Evolutionary conservation across 2,888 invertebrate genomes (phyloP).

Genomic region (Electrophaes corylata): DNA sequence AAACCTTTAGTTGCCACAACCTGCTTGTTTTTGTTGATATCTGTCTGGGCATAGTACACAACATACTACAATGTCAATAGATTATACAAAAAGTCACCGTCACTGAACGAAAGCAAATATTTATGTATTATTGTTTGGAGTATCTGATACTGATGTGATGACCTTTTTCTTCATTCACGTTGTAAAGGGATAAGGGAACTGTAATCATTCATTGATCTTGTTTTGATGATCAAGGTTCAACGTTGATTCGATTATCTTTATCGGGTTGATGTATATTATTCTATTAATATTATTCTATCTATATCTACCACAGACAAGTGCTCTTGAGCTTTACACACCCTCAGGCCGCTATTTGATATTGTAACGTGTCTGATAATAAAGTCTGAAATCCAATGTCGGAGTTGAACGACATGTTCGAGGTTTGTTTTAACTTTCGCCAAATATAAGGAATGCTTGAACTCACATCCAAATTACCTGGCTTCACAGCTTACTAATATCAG

Average conservation of each 20-base stretch:
- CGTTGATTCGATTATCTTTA: slow-evolving; percentile 18
- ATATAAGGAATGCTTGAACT: no score
- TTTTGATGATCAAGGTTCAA: slow-evolving; percentile 4
- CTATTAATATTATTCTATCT: slow-evolving; percentile 14
- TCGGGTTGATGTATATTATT: slow-evolving; percentile 20
- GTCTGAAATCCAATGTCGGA: slow-evolving; percentile 20
- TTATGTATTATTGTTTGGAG: no score
- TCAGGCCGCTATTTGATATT: slow-evolving; percentile 16
- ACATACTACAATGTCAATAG: slow-evolving; percentile 14
- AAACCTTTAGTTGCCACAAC: slow-evolving; percentile 19
- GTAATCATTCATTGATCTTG: slow-evolving; percentile 20
- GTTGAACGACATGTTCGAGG: slow-evolving; percentile 21
- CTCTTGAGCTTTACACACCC: slow-evolving; percentile 19
- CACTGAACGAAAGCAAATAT: no score
- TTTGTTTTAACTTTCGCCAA: slow-evolving; percentile 10
- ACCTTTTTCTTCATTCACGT: background rate
- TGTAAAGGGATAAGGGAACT: background rate
- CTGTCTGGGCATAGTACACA: slow-evolving; percentile 8
- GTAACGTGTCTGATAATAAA: slow-evolving; percentile 22
- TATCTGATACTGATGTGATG: no score
- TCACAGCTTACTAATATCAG: no score
- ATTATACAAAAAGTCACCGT: background rate
- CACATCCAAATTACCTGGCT: no score
- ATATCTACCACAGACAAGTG: slow-evolving; percentile 24
- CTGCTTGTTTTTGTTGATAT: slow-evolving; percentile 21